These are phyloP conservation scores for Aleiodes leptofemur DNA, from an alignment of 2,888 invertebrate genomes.

Conservation along the genomic window DNA sequence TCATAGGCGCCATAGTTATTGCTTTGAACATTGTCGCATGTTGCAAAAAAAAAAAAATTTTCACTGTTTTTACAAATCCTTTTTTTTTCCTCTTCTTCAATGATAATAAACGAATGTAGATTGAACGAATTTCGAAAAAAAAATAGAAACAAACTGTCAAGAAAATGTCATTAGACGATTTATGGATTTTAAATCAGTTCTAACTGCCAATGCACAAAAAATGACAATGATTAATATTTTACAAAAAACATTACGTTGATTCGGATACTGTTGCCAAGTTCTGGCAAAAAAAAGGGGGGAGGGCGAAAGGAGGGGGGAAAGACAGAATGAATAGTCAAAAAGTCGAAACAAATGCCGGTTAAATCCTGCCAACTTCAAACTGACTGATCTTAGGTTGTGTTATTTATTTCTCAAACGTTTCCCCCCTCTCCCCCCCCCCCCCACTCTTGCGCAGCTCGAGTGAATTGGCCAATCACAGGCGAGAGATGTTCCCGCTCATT, in stretches of 20 bases:
- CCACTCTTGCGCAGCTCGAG: neutral
- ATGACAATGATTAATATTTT: slow-evolving; percentile 22
- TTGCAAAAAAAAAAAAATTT: slow-evolving; percentile 52
- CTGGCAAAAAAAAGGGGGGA: slow-evolving; percentile 26
- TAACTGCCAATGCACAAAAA: neutral
- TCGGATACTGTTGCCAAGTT: slow-evolving; percentile 32
- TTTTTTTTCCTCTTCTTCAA: neutral
- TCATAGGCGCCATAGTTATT: slow-evolving; percentile 70
- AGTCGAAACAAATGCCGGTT: slow-evolving; percentile 26
- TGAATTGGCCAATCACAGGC: neutral
- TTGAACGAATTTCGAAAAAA: neutral
- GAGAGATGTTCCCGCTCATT: slow-evolving; percentile 12
- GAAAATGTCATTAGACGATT: neutral
- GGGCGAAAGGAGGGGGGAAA: slow-evolving; percentile 1
- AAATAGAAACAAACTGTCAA: slow-evolving; percentile 10
- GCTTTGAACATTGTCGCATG: slow-evolving; percentile 68
- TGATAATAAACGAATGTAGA: neutral
- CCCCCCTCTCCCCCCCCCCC: too few species aligned
- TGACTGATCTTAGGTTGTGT: slow-evolving; percentile 12
- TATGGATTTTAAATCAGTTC: slow-evolving; percentile 3
- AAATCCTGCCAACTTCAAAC: slow-evolving; percentile 31
- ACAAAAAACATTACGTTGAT: slow-evolving; percentile 23
- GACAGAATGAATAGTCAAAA: slow-evolving; percentile 29
- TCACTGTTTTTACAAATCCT: slow-evolving; percentile 9
- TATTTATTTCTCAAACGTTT: neutral